phyloP scores from a whole-genome alignment of 2,113 vertebrate genomes.

The Phalacrocorax brasilianus region DNA sequence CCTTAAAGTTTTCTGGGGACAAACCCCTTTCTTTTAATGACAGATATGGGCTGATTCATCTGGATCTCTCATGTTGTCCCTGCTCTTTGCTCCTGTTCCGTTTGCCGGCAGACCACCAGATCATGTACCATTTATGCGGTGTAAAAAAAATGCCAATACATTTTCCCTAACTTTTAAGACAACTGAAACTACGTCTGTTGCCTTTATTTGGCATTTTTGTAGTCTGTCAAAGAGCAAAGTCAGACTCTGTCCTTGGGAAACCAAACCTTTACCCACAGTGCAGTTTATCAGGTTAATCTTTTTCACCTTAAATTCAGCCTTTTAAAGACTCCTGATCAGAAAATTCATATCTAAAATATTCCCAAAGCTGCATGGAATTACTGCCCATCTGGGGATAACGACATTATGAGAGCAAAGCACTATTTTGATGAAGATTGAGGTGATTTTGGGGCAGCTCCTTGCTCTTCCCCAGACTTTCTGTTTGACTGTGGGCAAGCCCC shows the following conservation, averaged over 20 bases:
- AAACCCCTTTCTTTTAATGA: neutral
- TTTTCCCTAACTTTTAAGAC: neutral
- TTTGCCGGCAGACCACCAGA: neutral
- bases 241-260: neutral
- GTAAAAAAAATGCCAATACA: neutral
- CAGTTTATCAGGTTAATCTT: neutral
- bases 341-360: neutral
- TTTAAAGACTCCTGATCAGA: neutral
- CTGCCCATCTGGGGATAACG: accelerated
- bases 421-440: neutral
- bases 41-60: no score
- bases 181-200: neutral
- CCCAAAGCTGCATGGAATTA: neutral
- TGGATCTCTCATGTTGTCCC: neutral
- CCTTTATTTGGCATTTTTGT: neutral
- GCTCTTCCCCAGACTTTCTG: neutral
- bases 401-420: accelerated
- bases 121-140: neutral
- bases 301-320: neutral
- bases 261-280: neutral
- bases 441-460: neutral
- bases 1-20: neutral
- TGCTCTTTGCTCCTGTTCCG: neutral
- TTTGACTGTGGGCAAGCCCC: constrained; percentile 40
- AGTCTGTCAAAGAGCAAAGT: neutral